Conservation (phyloP, 37 sponge, comb jelly and placozoan genomes). For the Ianthella basta region DNA sequence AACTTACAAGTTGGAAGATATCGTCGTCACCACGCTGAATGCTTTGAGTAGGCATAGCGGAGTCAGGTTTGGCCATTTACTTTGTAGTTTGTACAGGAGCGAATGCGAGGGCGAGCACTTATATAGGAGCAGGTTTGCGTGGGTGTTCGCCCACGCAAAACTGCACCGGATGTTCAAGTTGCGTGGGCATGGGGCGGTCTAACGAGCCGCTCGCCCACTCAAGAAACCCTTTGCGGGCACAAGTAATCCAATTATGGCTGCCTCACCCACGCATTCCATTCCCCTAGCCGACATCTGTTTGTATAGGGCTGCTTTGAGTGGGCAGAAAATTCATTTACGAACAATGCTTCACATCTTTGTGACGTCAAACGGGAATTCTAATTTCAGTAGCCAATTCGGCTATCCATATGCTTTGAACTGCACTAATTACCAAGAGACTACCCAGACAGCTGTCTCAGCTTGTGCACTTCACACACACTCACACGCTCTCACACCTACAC, state of each 20-base stretch:
- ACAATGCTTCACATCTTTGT: neutral
- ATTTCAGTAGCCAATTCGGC: too few relatives aligned
- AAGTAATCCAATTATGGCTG: neutral
- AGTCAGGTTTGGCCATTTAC: neutral
- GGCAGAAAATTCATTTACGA: neutral
- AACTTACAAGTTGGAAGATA: constrained; percentile 11
- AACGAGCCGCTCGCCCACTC: constrained; percentile 16
- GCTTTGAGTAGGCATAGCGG: neutral
- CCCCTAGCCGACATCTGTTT: neutral
- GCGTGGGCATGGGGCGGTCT: constrained; percentile 5
- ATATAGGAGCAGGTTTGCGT: neutral
- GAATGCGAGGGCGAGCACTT: neutral
- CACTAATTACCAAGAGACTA: too few relatives aligned
- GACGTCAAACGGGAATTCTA: neutral
- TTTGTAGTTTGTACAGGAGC: neutral
- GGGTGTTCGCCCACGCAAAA: constrained; percentile 4
- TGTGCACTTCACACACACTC: too few relatives aligned
- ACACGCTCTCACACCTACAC: too few relatives aligned
- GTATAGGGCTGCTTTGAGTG: neutral
- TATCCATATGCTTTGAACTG: too few relatives aligned
- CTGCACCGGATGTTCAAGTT: neutral
- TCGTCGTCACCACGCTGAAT: neutral
- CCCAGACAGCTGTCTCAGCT: too few relatives aligned
- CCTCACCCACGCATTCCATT: constrained; percentile 6
- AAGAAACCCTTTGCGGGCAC: neutral